phyloP scores from a whole-genome alignment of 2,888 invertebrate genomes.

The Plemyria rubiginata region DNA sequence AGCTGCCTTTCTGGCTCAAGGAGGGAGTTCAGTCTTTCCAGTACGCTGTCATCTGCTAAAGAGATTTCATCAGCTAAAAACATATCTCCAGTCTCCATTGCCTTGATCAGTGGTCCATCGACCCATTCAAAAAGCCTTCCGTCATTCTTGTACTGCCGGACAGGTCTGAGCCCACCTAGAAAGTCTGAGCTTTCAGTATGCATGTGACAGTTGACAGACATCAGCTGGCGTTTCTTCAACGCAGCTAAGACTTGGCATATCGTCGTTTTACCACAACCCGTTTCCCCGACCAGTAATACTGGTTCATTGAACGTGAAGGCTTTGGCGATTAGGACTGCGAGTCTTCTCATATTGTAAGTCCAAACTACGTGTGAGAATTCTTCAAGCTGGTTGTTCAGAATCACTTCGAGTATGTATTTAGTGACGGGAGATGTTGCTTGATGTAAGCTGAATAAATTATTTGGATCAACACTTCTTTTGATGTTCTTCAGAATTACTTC shows the following conservation, averaged over 20 bases:
- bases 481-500: slow-evolving; percentile 92
- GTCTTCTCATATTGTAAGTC: slow-evolving; percentile 95
- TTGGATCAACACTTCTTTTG: slow-evolving; percentile 89
- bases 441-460: slow-evolving; percentile 89
- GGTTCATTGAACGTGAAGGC: slow-evolving; percentile 97
- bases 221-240: slow-evolving; percentile 87
- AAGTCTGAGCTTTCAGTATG: slow-evolving; percentile 99
- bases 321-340: slow-evolving; percentile 91
- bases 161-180: slow-evolving; percentile 96
- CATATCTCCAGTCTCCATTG: slow-evolving; percentile 94
- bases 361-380: slow-evolving; percentile 94
- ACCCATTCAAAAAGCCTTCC: slow-evolving; percentile 97
- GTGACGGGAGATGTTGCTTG: slow-evolving; percentile 91
- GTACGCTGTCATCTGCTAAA: slow-evolving; percentile 98
- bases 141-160: slow-evolving; percentile 86
- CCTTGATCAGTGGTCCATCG: slow-evolving; percentile 96
- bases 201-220: slow-evolving; percentile 98
- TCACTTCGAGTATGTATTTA: slow-evolving; percentile 87
- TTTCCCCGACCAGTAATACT: slow-evolving; percentile 97
- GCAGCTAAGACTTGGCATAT: slow-evolving; percentile 95
- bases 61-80: slow-evolving; percentile 99
- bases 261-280: slow-evolving; percentile 99
- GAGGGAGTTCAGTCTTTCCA: slow-evolving; percentile 98
- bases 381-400: slow-evolving; percentile 82
- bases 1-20: slow-evolving; percentile 96